phyloP scores from a whole-genome alignment of 2,113 vertebrate species.

The Channa maculata region DNA sequence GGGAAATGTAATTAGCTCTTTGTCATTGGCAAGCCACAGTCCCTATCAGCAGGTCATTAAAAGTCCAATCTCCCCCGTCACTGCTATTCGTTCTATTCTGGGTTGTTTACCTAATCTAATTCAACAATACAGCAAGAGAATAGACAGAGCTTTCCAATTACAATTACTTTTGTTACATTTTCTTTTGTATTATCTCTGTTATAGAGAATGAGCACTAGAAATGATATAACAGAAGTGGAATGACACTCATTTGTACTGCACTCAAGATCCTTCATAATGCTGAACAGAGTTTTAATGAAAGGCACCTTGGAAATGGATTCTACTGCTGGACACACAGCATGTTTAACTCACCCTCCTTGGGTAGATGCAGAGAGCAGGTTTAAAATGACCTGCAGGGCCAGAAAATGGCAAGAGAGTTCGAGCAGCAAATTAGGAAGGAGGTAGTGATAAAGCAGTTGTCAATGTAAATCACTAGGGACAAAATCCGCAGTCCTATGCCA shows the following conservation, averaged over 20 bases:
- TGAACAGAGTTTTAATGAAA: constrained; percentile 33
- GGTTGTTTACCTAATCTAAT: constrained; percentile 54
- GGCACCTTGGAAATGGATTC: constrained; percentile 9
- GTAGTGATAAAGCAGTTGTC: too few species aligned
- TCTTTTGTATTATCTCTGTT: constrained; percentile 26
- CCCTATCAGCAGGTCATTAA: constrained; percentile 47
- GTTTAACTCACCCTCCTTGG: too few species aligned
- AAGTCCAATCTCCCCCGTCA: constrained; percentile 35
- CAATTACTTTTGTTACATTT: constrained; percentile 17
- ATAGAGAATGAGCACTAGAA: constrained; percentile 10
- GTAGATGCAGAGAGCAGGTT: too few species aligned
- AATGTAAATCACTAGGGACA: too few species aligned
- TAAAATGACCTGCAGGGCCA: too few species aligned
- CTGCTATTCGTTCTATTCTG: constrained; percentile 4
- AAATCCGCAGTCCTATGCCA: too few species aligned
- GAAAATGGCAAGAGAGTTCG: too few species aligned
- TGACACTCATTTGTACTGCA: background rate
- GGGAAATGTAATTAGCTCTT: constrained; percentile 59
- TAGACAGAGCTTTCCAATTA: constrained; percentile 34
- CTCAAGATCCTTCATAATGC: constrained; percentile 15
- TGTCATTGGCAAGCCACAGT: constrained; percentile 35
- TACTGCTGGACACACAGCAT: too few species aligned
- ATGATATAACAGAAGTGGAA: constrained; percentile 3
- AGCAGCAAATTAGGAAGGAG: too few species aligned
- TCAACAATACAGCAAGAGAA: constrained; percentile 34